Evolutionary conservation across 2,113 vertebrate genomes (phyloP), one percentile per base, ranked within the genome.

Genomic region (Elgaria multicarinata): DNA sequence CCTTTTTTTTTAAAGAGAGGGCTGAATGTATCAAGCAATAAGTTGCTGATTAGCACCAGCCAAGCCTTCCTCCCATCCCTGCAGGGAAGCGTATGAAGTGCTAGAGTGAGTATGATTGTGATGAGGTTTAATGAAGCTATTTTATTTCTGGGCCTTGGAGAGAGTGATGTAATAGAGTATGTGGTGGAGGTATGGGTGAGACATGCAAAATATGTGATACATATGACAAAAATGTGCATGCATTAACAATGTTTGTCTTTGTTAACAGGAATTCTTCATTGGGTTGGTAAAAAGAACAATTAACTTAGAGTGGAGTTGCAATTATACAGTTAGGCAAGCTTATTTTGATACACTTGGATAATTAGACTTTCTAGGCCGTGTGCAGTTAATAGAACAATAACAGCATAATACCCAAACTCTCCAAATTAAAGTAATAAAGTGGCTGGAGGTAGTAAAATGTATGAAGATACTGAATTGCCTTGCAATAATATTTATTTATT

Each of bases 41-140:
- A 93, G 93, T 83, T 92, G 93, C 93, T 95, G 95, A 96, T 96
- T 95, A 91, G 90, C 89, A 93, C 92, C 92, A 78, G 28, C 89
- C 93, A 91, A 53, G 72, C 83, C 28, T 95, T 95, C 87, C 88
- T 88, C 92, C 76, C 91, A 93, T 93, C 92, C 55, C 67, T 93
- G 94, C 89, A 93, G 94, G 87, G 44, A 86, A 94, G 42, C 85
- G 64, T 89, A 93, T 94, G 89, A 92, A 92, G 85, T 89, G 58
- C 76, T 94, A 89, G 72, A 91, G 90, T 83, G 94, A 90, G 86
- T 89, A 93, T 87, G 85, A 66, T 93, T 95, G 87, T 50, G 94
- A 93, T 91, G 94, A 91, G 92, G 93, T 92, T 79, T 91, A 95
- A 64, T 44, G 81, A 90, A 92, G 91, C 75, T 93, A 39, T 87